These are phyloP conservation scores for Meloidogyne floridensis DNA, from an alignment of 1,140 invertebrate species.

Conservation along the genomic window DNA sequence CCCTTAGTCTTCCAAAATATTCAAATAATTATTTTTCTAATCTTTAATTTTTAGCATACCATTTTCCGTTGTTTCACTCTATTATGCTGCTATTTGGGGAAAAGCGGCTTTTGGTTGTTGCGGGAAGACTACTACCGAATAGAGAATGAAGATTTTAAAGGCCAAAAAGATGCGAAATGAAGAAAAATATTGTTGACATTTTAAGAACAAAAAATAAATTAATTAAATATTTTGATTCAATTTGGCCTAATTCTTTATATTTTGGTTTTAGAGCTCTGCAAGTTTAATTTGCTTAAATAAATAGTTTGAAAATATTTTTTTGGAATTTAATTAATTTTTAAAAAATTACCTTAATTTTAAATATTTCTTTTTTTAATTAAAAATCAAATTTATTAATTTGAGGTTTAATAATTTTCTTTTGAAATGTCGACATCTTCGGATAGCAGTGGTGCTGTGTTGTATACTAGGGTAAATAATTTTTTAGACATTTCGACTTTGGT, in stretches of 20 bases:
- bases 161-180: neutral
- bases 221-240: too few relatives aligned
- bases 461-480: constrained; percentile 5
- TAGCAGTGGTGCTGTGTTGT: constrained; percentile 10
- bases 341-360: neutral
- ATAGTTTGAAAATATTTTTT: neutral
- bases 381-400: neutral
- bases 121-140: neutral
- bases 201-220: too few relatives aligned
- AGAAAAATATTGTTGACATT: neutral
- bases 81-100: neutral
- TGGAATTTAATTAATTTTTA: neutral
- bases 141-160: neutral
- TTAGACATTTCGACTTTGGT: neutral
- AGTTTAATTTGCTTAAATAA: too few relatives aligned
- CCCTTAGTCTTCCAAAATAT: too few relatives aligned
- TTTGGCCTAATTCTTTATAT: too few relatives aligned
- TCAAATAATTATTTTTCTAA: neutral
- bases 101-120: neutral
- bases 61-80: constrained; percentile 12
- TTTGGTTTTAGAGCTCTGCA: too few relatives aligned
- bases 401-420: neutral
- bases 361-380: neutral
- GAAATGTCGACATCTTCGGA: neutral
- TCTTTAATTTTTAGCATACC: constrained; percentile 10